Evolutionary conservation across 1,140 invertebrate genomes (phyloP).

Genomic region (Hormaphis cornu): DNA sequence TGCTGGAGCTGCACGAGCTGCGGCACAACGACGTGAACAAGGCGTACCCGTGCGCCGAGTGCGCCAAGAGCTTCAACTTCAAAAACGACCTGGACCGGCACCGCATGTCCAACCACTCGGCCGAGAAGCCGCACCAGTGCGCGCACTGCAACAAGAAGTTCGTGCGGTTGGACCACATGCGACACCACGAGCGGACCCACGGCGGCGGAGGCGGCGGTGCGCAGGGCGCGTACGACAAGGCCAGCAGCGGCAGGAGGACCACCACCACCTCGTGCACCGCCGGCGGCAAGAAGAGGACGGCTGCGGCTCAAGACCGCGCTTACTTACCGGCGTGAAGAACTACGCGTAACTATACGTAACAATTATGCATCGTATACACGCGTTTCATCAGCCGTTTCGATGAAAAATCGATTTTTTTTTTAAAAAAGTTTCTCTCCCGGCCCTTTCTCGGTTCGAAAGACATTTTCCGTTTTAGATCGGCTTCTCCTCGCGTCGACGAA

Average conservation of each 20-base stretch:
- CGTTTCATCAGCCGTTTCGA: no score
- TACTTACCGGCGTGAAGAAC: no score
- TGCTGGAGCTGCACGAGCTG: slow-evolving; percentile 58
- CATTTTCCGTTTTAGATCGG: no score
- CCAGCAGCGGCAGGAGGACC: not conserved
- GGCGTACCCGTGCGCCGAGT: slow-evolving; percentile 77
- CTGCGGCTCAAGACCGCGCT: no score
- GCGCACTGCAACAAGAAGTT: slow-evolving; percentile 76
- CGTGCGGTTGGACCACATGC: slow-evolving; percentile 85
- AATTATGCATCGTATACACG: no score
- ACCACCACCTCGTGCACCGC: not conserved
- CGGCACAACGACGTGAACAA: slow-evolving; percentile 70
- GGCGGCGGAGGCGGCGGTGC: slow-evolving; percentile 40
- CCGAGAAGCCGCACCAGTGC: slow-evolving; percentile 67
- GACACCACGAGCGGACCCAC: slow-evolving; percentile 85
- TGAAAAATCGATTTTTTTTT: no score
- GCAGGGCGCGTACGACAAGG: not conserved
- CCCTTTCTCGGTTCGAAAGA: no score
- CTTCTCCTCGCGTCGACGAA: no score
- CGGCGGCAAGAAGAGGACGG: no score
- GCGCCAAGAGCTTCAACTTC: slow-evolving; percentile 81
- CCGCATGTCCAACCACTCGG: slow-evolving; percentile 63
- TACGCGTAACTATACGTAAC: no score
- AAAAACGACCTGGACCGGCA: slow-evolving; percentile 85
- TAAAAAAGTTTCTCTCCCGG: no score